A percentile compares a stretch with the other conserved stretches of the same genome.
Evolutionary conservation across 2,113 vertebrate genomes (phyloP).

Genomic region (Mystacornis crossleyi): DNA sequence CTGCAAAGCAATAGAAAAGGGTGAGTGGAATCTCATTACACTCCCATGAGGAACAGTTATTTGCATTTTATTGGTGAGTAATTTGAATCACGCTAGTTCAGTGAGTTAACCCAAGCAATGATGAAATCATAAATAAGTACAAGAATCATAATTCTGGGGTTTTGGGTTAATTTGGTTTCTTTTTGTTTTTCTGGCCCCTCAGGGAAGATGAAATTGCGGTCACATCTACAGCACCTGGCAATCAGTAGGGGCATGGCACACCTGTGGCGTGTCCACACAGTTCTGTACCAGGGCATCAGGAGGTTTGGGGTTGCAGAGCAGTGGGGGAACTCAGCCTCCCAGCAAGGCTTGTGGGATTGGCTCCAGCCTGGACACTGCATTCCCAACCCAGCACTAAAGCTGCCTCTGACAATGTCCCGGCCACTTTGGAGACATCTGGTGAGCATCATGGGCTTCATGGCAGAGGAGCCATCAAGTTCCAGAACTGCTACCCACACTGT

Average conservation of each 20-base stretch:
- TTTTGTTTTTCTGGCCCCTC: background rate
- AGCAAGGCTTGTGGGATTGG: background rate
- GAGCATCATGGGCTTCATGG: background rate
- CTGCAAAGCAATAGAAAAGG: background rate
- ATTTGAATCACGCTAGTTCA: background rate
- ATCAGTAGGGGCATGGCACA: background rate
- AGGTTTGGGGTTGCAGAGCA: background rate
- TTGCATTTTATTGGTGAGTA: slow-evolving; percentile 12
- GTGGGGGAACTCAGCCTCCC: background rate
- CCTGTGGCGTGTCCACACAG: rapidly evolving
- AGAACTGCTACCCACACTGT: background rate
- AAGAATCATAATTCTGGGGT: background rate
- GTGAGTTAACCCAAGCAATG: background rate
- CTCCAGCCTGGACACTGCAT: background rate
- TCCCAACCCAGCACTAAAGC: rapidly evolving
- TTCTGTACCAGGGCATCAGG: background rate
- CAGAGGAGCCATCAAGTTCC: background rate
- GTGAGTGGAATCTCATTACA: slow-evolving; percentile 12
- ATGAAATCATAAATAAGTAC: background rate
- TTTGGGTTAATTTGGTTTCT: background rate
- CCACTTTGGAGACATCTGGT: background rate
- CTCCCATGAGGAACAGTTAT: background rate
- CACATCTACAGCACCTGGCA: background rate
- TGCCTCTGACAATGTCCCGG: rapidly evolving
- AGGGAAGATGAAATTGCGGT: background rate